A percentile compares a stretch with the other conserved stretches of the same genome.
phyloP scores from a whole-genome alignment of 2,113 vertebrate species.

The Eulemur rufifrons region DNA sequence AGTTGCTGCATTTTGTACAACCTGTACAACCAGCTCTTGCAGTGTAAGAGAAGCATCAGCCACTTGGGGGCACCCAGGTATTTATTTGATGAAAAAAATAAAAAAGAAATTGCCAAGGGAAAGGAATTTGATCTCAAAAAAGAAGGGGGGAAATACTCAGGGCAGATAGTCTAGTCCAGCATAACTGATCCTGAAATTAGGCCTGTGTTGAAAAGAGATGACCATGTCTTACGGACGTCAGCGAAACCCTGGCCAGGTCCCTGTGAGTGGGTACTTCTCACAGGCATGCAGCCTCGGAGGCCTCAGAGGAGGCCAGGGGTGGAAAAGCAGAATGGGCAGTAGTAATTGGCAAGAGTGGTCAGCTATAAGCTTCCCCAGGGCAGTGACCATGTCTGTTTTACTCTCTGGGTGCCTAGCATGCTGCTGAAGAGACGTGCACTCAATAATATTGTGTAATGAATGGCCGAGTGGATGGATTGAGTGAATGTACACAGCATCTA shows the following conservation, averaged over 20 bases:
- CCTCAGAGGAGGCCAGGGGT: not conserved
- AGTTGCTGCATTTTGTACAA: not conserved
- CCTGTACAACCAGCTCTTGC: not conserved
- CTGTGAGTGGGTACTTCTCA: not conserved
- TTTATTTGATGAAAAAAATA: slow-evolving; percentile 1
- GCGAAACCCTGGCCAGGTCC: not conserved
- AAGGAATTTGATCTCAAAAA: slow-evolving; percentile 15
- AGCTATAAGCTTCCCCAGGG: not conserved
- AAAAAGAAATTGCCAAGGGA: not conserved
- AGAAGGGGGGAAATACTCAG: not conserved
- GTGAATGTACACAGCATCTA: not conserved
- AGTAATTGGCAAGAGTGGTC: not conserved
- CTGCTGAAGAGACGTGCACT: not conserved
- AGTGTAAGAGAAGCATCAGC: not conserved
- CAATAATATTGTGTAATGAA: not conserved
- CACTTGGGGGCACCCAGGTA: slow-evolving; percentile 35
- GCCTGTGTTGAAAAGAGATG: not conserved
- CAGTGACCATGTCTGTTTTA: not conserved
- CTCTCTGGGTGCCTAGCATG: not conserved
- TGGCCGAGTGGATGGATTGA: not conserved
- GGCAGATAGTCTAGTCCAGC: not conserved
- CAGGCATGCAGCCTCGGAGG: not conserved
- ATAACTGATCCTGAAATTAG: not conserved
- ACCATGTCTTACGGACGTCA: not conserved
- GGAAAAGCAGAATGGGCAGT: not conserved